Base-by-base conservation (phyloP, 2,797 vertebrate species). In the Lepilemur ruficaudatus region DNA sequence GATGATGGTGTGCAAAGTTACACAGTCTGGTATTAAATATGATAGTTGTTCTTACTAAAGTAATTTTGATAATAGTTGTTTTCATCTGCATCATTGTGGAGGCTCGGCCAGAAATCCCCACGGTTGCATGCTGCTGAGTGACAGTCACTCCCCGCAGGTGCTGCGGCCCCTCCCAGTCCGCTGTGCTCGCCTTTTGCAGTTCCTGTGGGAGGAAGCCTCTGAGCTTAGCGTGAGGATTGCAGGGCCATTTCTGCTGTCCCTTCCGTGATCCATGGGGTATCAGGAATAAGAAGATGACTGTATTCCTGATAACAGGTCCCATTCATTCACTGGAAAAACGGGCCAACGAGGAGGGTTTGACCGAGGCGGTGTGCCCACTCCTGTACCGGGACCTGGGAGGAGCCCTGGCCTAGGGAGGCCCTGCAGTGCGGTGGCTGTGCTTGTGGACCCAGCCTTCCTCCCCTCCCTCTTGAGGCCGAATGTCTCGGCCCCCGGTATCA, bases 101-200 rank as follows among this genome's bases (percentile, higher is more conserved):
- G 90, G 55, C 46, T 84, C 92, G 88, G 43, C 35, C 38, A 57
- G 70, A 52, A 92, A 57, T 14, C 25, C 65, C 72, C 30, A 48
- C 18, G 52, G 25, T 25, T 52, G 20, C 25, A 38, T 28, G 43
- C 22, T 91, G 10, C 35, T 84, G 35, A 67, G 30, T 61, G 73
- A 59, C 52, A 72, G 41, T 46, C 69, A 23, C 48, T 73, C 52
- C 12, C 32, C 13, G 5, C 38, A 50, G 28, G 20, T 30, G 10
- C 59, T 20, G 15, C 41, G 50, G 4, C 22, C 20, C n/a, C 28
- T 57, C 55, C 30, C 15, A 7, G 32, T 2, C 32, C 50, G 35
- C 18, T 7, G 4, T 43, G 6, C 41, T n/a, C 43, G 4, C 15
- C 30, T 78, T 73, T 73, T 18, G n/a, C 32, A 28, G 11, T 46